Percentiles rank a stretch among this genome's conserved stretches.
Conservation (phyloP, 2,113 vertebrate genomes). For the Elephantulus edwardii region DNA sequence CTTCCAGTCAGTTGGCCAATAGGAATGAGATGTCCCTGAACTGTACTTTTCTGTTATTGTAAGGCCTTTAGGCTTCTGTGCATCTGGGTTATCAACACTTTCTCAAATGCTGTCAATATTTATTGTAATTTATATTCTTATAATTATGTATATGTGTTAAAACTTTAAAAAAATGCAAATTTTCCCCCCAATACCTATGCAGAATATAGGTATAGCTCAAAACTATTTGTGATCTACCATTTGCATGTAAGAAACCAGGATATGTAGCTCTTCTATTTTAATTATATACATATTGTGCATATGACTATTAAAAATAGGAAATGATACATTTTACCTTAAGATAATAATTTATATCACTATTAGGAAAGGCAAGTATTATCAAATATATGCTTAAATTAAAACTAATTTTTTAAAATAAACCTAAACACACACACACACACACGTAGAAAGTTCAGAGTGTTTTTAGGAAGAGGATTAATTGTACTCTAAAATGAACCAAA, state of each 20-base stretch:
- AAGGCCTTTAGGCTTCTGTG: conserved; percentile 82
- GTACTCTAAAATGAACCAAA: too few relatives aligned
- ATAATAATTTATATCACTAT: conserved; percentile 71
- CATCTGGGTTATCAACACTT: conserved; percentile 79
- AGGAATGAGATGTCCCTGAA: conserved; percentile 83
- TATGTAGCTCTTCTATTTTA: conserved; percentile 82
- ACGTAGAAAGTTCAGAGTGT: too few relatives aligned
- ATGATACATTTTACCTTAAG: conserved; percentile 84
- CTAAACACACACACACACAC: too few relatives aligned
- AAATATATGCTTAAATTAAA: conserved; percentile 69
- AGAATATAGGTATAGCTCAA: conserved; percentile 83
- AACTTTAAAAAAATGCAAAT: conserved; percentile 89
- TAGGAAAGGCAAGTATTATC: conserved; percentile 48
- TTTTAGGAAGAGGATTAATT: too few relatives aligned
- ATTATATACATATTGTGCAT: conserved; percentile 84
- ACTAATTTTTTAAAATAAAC: conserved; percentile 62
- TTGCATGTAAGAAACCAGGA: conserved; percentile 86
- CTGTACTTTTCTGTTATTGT: conserved; percentile 83
- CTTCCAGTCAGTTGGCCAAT: too few relatives aligned
- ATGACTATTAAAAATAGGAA: conserved; percentile 81
- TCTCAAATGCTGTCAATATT: conserved; percentile 86
- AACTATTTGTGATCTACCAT: conserved; percentile 84
- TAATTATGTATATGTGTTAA: conserved; percentile 91
- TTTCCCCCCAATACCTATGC: conserved; percentile 85
- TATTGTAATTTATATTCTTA: conserved; percentile 89